Percentiles rank a stretch among this genome's conserved stretches.
These are phyloP conservation scores for Salarias fasciatus DNA, from an alignment of 2,797 vertebrate genomes.

Conservation along the genomic window DNA sequence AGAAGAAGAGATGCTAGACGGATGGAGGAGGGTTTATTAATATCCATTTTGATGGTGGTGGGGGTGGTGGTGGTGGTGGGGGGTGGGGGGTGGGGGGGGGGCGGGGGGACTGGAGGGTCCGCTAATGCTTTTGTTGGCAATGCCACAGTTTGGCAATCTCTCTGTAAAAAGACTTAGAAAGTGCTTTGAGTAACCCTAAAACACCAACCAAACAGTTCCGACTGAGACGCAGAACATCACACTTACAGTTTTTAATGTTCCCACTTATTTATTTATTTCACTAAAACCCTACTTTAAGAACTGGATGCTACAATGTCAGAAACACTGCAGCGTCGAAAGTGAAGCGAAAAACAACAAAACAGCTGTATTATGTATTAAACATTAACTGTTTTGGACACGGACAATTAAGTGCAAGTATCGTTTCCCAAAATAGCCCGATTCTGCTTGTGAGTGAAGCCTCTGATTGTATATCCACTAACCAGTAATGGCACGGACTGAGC, in stretches of 20 bases:
- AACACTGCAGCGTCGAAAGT: constrained; percentile 17
- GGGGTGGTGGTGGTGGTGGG: constrained; percentile 14
- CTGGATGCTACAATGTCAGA: not conserved
- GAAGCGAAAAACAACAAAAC: no score
- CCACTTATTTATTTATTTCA: not conserved
- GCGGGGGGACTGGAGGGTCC: constrained; percentile 47
- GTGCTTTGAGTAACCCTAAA: constrained; percentile 65
- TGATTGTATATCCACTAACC: constrained; percentile 34
- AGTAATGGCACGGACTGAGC: constrained; percentile 36
- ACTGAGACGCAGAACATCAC: constrained; percentile 21
- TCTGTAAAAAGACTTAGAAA: constrained; percentile 66
- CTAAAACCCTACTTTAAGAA: constrained; percentile 2
- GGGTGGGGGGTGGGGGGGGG: constrained; percentile 6
- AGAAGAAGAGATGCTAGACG: constrained; percentile 55
- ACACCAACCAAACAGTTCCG: constrained; percentile 51
- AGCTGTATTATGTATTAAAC: no score
- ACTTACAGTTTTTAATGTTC: constrained; percentile 34
- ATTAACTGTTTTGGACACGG: no score
- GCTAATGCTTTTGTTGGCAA: constrained; percentile 79
- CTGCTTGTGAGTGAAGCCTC: constrained; percentile 28
- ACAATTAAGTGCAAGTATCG: not conserved
- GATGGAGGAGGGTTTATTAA: constrained; percentile 73
- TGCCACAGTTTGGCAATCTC: constrained; percentile 69
- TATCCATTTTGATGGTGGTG: constrained; percentile 68
- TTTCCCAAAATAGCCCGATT: not conserved